Percentiles rank a stretch among this genome's conserved stretches.
Conservation (phyloP, 2,888 invertebrate genomes). For the Girardia tigrina region DNA sequence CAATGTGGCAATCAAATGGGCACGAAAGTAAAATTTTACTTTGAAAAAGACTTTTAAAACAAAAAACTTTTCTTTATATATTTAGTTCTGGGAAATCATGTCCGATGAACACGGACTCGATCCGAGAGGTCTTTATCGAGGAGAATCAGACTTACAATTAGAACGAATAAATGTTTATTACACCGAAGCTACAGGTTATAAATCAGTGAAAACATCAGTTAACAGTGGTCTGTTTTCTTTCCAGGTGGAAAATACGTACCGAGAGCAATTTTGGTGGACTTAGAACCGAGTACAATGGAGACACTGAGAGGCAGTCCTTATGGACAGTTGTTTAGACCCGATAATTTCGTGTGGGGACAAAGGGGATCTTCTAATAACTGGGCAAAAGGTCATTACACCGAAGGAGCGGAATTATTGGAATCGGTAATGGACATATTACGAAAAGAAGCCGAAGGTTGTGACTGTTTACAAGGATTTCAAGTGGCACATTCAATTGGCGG, state of each 20-base stretch:
- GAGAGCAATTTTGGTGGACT: conserved; percentile 63
- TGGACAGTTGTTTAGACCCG: conserved; percentile 76
- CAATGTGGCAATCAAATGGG: no score
- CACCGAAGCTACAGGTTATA: no score
- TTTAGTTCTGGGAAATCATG: no score
- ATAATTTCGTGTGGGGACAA: conserved; percentile 74
- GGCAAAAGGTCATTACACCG: conserved; percentile 81
- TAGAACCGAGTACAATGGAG: conserved; percentile 90
- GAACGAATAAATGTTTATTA: no score
- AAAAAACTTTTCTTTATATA: no score
- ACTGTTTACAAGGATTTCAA: conserved; percentile 65
- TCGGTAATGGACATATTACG: conserved; percentile 57
- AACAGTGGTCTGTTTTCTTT: no score
- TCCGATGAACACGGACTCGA: no score
- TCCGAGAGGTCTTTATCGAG: no score
- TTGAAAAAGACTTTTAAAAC: no score
- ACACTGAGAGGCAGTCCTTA: conserved; percentile 77
- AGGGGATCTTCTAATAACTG: conserved; percentile 69
- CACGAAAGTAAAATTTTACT: no score
- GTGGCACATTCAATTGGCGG: conserved; percentile 57
- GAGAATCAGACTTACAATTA: no score
- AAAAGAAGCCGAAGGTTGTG: conserved; percentile 68
- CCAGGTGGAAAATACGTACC: conserved; percentile 51
- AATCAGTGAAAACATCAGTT: no score
- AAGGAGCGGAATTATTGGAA: conserved; percentile 59